Conservation (phyloP, 2,888 invertebrate species). For the Acleris laterana region DNA sequence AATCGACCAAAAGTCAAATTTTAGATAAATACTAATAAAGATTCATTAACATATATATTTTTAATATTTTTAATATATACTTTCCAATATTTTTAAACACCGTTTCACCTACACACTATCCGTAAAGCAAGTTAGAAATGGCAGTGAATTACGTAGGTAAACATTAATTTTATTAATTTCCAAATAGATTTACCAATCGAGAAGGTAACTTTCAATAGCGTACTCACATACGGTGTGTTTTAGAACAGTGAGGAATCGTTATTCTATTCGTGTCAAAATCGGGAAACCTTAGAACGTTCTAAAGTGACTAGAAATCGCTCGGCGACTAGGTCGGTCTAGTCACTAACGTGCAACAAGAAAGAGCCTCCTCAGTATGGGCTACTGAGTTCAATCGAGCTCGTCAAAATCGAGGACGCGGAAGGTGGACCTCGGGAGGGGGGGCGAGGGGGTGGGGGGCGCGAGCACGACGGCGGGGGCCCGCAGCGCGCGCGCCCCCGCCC, state of each 20-base stretch:
- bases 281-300: conserved; percentile 6
- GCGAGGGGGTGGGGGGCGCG: conserved; percentile 73
- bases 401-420: conserved; percentile 73
- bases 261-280: conserved; percentile 23
- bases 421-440: conserved; percentile 59
- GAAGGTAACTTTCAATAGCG: background rate
- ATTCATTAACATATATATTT: background rate
- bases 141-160: conserved; percentile 56
- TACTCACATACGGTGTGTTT: conserved; percentile 16
- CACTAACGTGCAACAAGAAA: background rate
- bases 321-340: background rate
- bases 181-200: conserved; percentile 15
- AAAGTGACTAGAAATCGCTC: background rate
- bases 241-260: conserved; percentile 19
- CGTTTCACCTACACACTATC: conserved; percentile 18
- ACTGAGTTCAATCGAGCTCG: conserved; percentile 68
- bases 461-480: conserved; percentile 68
- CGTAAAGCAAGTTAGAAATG: conserved; percentile 55
- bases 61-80: background rate
- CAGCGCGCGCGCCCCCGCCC: conserved; percentile 47
- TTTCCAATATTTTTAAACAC: conserved; percentile 2
- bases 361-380: background rate
- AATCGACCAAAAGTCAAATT: no score
- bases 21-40: background rate
- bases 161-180: conserved; percentile 40